Evolutionary conservation across 1,140 invertebrate species (phyloP).

Genomic region (Elymnias hypermnestra): DNA sequence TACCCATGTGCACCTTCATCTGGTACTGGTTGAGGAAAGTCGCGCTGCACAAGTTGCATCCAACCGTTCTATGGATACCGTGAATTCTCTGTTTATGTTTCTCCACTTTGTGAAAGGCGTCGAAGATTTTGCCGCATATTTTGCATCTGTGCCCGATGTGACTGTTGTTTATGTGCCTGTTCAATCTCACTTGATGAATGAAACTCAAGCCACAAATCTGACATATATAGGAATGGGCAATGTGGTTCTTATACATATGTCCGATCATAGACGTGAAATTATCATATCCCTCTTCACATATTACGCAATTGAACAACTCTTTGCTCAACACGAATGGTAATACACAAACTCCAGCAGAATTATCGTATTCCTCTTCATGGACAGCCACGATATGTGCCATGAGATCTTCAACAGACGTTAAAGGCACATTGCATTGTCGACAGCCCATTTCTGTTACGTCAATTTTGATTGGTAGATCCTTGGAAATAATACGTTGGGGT

Average conservation of each 20-base stretch:
- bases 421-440: constrained; percentile 23
- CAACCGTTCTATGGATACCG: constrained; percentile 17
- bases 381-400: constrained; percentile 29
- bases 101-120: constrained; percentile 27
- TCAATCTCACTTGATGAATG: constrained; percentile 30
- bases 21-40: constrained; percentile 35
- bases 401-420: constrained; percentile 29
- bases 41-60: constrained; percentile 33
- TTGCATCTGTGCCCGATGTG: constrained; percentile 34
- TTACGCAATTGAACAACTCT: constrained; percentile 28
- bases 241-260: constrained; percentile 46
- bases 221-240: constrained; percentile 33
- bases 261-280: constrained; percentile 37
- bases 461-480: constrained; percentile 48
- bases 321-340: constrained; percentile 39
- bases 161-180: constrained; percentile 35
- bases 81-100: constrained; percentile 38
- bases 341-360: constrained; percentile 24
- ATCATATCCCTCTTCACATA: constrained; percentile 31
- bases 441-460: constrained; percentile 34
- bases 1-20: constrained; percentile 49
- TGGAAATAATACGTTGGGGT: constrained; percentile 35
- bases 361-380: constrained; percentile 36
- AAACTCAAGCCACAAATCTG: constrained; percentile 47
- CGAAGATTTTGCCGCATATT: constrained; percentile 32